phyloP scores from a whole-genome alignment of 2,113 vertebrate genomes.

The Cynoglossus semilaevis region DNA sequence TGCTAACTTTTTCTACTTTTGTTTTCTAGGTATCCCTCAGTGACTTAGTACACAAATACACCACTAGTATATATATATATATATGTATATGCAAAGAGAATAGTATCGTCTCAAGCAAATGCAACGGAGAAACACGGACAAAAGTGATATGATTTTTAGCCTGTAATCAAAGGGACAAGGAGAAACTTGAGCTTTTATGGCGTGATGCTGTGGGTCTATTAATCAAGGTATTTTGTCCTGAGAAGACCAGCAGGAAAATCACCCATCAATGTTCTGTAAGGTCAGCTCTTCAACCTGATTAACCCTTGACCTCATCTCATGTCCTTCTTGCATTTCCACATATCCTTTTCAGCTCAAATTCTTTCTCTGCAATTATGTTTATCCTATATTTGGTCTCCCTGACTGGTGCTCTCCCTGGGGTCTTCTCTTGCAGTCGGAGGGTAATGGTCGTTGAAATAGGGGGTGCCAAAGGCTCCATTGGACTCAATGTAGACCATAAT shows the following conservation, averaged over 20 bases:
- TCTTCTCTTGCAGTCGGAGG: slow-evolving; percentile 38
- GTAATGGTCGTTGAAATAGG: slow-evolving; percentile 76
- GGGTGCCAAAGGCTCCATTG: slow-evolving; percentile 58
- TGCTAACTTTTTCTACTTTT: too few species aligned
- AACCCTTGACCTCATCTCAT: slow-evolving; percentile 4
- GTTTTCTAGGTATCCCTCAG: too few species aligned
- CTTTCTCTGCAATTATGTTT: slow-evolving; percentile 34
- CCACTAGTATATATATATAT: too few species aligned
- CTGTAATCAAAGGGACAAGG: slow-evolving; percentile 28
- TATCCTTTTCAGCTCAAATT: slow-evolving; percentile 14
- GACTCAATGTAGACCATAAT: slow-evolving; percentile 48
- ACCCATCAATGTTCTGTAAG: background rate
- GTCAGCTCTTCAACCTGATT: background rate
- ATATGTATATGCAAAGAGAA: slow-evolving; percentile 7
- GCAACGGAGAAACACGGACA: slow-evolving; percentile 43
- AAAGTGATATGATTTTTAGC: slow-evolving; percentile 43
- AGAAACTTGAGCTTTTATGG: slow-evolving; percentile 50
- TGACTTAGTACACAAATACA: too few species aligned
- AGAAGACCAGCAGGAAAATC: slow-evolving; percentile 49
- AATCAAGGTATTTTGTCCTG: slow-evolving; percentile 59
- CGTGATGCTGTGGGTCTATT: slow-evolving; percentile 46
- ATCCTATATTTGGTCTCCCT: slow-evolving; percentile 47
- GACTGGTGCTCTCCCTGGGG: slow-evolving; percentile 30
- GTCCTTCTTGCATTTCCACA: slow-evolving; percentile 11
- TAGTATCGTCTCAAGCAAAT: slow-evolving; percentile 45